These are phyloP conservation scores for Knipowitschia caucasica DNA, from an alignment of 2,797 vertebrate species.

Conservation along the genomic window DNA sequence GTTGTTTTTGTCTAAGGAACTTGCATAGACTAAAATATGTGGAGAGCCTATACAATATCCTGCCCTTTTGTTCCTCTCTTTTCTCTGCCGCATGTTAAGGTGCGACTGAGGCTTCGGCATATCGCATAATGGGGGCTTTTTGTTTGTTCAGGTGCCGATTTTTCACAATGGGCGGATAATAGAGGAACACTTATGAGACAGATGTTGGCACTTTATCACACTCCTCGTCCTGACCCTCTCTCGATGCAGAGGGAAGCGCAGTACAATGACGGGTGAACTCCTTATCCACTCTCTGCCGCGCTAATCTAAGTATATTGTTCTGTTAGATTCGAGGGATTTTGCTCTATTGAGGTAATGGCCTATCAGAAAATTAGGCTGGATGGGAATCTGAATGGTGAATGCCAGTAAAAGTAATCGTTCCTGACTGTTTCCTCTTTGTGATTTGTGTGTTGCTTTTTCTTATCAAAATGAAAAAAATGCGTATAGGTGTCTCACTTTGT, in stretches of 20 bases:
- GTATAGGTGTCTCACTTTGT: no score
- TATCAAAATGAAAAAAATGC: no score
- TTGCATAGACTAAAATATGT: constrained; percentile 41
- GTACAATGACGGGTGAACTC: constrained; percentile 19
- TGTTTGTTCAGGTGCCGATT: constrained; percentile 77
- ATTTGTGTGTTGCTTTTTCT: no score
- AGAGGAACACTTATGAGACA: constrained; percentile 72
- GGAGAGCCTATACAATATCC: constrained; percentile 47
- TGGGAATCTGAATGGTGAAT: no score
- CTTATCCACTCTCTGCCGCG: constrained; percentile 30
- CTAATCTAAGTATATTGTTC: constrained; percentile 28
- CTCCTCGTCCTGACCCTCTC: constrained; percentile 63
- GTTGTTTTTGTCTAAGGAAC: constrained; percentile 52
- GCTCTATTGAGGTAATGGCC: neutral
- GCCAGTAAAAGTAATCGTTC: no score
- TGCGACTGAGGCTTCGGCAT: constrained; percentile 52
- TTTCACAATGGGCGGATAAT: constrained; percentile 68
- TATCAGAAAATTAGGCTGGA: no score
- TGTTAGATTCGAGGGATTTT: neutral
- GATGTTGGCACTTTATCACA: constrained; percentile 75
- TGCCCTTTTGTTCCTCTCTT: constrained; percentile 40
- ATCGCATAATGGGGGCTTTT: constrained; percentile 69
- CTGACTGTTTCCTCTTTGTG: no score
- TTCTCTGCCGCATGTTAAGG: constrained; percentile 35
- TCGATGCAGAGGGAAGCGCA: constrained; percentile 43